Evolutionary conservation across 2,113 vertebrate genomes (phyloP).

Genomic region (Piliocolobus tephrosceles): DNA sequence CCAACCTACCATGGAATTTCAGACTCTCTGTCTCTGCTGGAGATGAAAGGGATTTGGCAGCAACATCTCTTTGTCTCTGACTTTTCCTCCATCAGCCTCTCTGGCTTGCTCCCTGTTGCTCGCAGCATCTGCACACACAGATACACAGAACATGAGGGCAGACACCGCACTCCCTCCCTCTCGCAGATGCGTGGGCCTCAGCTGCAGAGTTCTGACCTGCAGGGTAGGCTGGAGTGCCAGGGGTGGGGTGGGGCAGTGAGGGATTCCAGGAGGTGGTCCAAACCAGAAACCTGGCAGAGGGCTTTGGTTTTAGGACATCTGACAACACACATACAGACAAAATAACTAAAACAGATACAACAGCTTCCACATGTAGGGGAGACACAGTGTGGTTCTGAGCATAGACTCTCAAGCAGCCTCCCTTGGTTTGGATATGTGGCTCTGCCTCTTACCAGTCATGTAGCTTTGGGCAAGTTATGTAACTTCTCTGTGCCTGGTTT

Average conservation of each 20-base stretch:
- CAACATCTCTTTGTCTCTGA: slow-evolving; percentile 53
- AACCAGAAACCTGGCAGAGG: neutral
- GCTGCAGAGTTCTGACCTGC: neutral
- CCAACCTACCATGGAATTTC: neutral
- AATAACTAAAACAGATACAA: neutral
- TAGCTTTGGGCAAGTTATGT: neutral
- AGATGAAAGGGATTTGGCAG: slow-evolving; percentile 64
- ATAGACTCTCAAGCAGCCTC: too few relatives aligned
- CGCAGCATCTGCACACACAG: neutral
- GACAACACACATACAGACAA: neutral
- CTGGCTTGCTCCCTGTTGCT: slow-evolving; percentile 2
- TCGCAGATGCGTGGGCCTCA: neutral
- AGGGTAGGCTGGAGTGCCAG: neutral
- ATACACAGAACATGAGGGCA: fast-evolving
- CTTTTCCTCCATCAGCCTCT: neutral
- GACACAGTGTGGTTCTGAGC: fast-evolving
- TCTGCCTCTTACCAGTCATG: neutral
- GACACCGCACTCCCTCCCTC: neutral
- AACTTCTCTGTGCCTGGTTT: neutral
- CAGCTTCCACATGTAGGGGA: fast-evolving
- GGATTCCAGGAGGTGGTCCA: neutral
- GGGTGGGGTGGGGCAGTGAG: too few relatives aligned
- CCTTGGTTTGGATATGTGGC: too few relatives aligned
- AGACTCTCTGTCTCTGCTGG: neutral
- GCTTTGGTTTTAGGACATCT: neutral